Evolutionary conservation across 2,113 vertebrate genomes (phyloP).

Genomic region (Lophochroa leadbeateri): DNA sequence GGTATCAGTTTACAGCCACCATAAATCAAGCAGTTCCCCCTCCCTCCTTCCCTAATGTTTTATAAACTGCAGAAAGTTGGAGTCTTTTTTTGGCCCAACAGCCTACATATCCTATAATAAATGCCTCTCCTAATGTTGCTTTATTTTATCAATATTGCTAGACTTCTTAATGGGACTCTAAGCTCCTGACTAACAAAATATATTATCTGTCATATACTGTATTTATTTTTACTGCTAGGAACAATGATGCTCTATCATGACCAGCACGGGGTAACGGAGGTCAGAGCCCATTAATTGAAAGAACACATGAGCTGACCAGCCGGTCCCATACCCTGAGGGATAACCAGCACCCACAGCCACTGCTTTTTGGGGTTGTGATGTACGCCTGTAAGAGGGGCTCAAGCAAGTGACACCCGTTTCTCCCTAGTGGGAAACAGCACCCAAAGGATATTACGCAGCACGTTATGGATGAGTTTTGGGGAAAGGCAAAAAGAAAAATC

Average conservation of each 20-base stretch:
- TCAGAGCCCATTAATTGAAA: conserved; percentile 62
- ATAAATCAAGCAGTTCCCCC: conserved; percentile 67
- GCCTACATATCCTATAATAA: conserved; percentile 61
- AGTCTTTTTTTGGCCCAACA: conserved; percentile 62
- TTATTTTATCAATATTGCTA: conserved; percentile 69
- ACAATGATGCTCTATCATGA: conserved; percentile 68
- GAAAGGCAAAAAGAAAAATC: not conserved
- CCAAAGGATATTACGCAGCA: not conserved
- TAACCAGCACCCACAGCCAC: not conserved
- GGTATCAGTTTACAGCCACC: conserved; percentile 67
- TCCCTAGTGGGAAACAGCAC: not conserved
- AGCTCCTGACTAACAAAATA: conserved; percentile 71
- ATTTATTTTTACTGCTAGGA: conserved; percentile 74
- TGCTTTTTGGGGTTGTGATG: not conserved
- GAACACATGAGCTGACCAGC: conserved; percentile 5
- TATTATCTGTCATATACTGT: conserved; percentile 76
- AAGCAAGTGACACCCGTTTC: accelerated
- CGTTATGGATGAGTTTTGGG: not conserved
- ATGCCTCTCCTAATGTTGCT: conserved; percentile 67
- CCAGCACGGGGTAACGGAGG: conserved; percentile 13
- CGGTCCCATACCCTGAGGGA: not conserved
- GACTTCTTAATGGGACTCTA: conserved; percentile 73
- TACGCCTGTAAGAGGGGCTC: not conserved
- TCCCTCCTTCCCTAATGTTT: conserved; percentile 57
- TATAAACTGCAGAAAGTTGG: conserved; percentile 72